phyloP scores from a whole-genome alignment of 1,140 invertebrate genomes.

The Elymnias hypermnestra region DNA sequence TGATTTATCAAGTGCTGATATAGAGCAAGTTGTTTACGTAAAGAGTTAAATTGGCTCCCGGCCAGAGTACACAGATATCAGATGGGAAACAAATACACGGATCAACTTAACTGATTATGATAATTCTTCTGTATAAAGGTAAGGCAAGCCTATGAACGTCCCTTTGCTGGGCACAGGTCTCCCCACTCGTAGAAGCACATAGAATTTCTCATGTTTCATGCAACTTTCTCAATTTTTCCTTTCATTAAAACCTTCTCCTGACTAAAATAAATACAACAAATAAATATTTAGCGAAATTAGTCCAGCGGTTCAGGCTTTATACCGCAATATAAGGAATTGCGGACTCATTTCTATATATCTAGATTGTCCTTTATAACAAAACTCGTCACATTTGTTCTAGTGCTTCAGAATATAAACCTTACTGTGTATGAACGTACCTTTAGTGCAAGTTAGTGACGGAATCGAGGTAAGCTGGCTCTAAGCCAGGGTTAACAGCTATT shows the following conservation, averaged over 20 bases:
- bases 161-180: too few relatives aligned
- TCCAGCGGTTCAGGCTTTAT: too few relatives aligned
- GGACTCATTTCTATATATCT: too few relatives aligned
- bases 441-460: conserved; percentile 19
- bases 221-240: too few relatives aligned
- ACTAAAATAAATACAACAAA: too few relatives aligned
- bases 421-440: conserved; percentile 1
- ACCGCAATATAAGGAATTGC: too few relatives aligned
- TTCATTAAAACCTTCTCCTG: too few relatives aligned
- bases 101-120: conserved; percentile 27
- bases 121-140: conserved; percentile 24
- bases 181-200: too few relatives aligned
- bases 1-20: conserved; percentile 18
- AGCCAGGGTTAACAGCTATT: conserved; percentile 28
- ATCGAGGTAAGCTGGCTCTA: conserved; percentile 23
- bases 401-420: neutral
- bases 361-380: too few relatives aligned
- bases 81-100: conserved; percentile 27
- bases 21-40: conserved; percentile 18
- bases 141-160: too few relatives aligned
- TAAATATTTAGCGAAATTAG: too few relatives aligned
- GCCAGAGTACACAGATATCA: conserved; percentile 22
- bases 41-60: conserved; percentile 17
- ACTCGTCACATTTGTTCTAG: neutral
- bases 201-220: too few relatives aligned